Evolutionary conservation across 2,113 vertebrate species (phyloP).

Genomic region (Salvelinus sp.): DNA sequence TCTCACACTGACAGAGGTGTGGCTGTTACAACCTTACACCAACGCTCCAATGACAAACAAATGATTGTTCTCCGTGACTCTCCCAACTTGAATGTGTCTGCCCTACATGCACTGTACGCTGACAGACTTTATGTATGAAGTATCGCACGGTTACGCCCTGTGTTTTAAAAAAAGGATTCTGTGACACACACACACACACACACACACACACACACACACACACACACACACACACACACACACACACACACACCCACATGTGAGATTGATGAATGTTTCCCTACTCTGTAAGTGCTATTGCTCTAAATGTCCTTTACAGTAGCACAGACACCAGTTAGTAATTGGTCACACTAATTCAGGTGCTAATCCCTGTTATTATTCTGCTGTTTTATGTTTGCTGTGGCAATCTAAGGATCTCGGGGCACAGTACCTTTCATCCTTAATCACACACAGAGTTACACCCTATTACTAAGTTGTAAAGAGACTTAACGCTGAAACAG

Average conservation of each 20-base stretch:
- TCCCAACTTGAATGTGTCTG: too few relatives aligned
- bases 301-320: conserved; percentile 19
- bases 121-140: too few relatives aligned
- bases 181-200: not conserved
- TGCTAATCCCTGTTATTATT: conserved; percentile 34
- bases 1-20: not conserved
- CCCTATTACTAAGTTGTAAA: not conserved
- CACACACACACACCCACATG: not conserved
- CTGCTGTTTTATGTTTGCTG: conserved; percentile 1
- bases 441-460: not conserved
- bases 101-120: too few relatives aligned
- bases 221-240: not conserved
- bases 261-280: conserved; percentile 6
- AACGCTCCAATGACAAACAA: not conserved
- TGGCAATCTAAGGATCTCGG: not conserved
- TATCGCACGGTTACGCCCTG: too few relatives aligned
- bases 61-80: too few relatives aligned
- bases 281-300: conserved; percentile 17
- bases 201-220: not conserved
- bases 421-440: conserved; percentile 11
- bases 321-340: conserved; percentile 32
- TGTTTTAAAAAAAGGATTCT: too few relatives aligned
- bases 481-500: not conserved
- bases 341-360: conserved; percentile 31
- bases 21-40: not conserved